Base-by-base conservation (phyloP, 2,888 invertebrate species). In the Macrophya alboannulata region DNA sequence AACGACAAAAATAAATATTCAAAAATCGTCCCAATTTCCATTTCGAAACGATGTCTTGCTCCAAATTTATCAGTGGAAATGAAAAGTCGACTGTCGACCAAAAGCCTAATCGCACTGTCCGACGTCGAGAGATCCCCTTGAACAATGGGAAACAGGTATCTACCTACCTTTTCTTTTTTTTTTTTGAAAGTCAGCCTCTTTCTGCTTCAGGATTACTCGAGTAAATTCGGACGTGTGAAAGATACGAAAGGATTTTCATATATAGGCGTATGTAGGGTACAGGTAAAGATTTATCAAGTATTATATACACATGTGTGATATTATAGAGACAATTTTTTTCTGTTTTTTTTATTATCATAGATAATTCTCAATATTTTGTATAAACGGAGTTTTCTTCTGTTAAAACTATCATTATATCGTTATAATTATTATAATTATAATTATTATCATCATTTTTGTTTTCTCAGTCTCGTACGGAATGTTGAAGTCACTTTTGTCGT, bases 391-490 rank as follows among this genome's bases (percentile, higher is more conserved):
- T 79, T 31, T 10, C 9, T 31, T 48, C 48, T 76, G n/a, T 45
- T 25, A 45, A 21, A 5, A 62, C 10, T 62, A 62, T 62, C 62
- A 1, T 62, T 62, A 62, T 21, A 62, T 21, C 25, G 21, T 62
- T 25, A 62, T 62, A 8, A 62, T 62, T 62, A 62, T 62, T 62
- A 31, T 31, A 31, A 31, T 45, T 25, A 45, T 45, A 5, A 62
- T 25, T 62, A 62, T 62, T 62, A 62, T 62, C 40, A 40, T 40
- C 9, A 17, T 59, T 79, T n/a, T 59, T 59, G 59, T 55, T 55
- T 68, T 79, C 37, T 85, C 85, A 85, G 85, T 85, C 85, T 85
- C 85, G 79, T 85, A 79, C 77, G 85, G 85, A 79, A 85, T 81
- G 85, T 81, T 76, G 37, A 68, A 84, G 84, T 76, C 65, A 79